These are phyloP conservation scores for Temnothorax longispinosus DNA, from an alignment of 1,140 invertebrate species.

Conservation along the genomic window DNA sequence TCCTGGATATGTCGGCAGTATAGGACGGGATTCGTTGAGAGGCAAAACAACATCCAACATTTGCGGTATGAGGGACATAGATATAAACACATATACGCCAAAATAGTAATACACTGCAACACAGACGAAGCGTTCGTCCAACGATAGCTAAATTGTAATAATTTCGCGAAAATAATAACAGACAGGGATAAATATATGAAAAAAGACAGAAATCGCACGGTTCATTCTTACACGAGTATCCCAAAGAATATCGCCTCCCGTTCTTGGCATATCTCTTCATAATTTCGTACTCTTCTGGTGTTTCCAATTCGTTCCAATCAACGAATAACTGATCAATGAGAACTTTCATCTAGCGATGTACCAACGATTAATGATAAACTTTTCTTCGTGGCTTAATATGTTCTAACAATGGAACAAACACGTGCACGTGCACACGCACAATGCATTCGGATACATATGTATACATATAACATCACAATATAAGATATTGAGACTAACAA, in stretches of 20 bases:
- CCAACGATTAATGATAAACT: neutral
- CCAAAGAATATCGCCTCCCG: constrained; percentile 10
- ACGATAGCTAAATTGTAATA: too few species aligned
- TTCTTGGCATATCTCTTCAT: constrained; percentile 35
- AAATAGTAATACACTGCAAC: constrained; percentile 34
- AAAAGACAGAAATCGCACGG: too few species aligned
- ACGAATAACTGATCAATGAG: constrained; percentile 29
- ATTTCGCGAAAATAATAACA: too few species aligned
- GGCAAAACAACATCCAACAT: constrained; percentile 37
- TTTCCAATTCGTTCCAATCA: constrained; percentile 37
- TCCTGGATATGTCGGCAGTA: neutral
- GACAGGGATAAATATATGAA: too few species aligned
- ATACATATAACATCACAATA: too few species aligned
- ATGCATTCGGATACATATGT: too few species aligned
- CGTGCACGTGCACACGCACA: too few species aligned
- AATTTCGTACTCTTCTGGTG: constrained; percentile 43
- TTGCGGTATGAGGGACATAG: constrained; percentile 12
- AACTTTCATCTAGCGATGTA: constrained; percentile 29
- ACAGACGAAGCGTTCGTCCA: neutral
- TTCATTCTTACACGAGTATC: constrained; percentile 27
- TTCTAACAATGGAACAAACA: neutral
- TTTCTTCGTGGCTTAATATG: neutral
- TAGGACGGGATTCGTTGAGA: constrained; percentile 45
- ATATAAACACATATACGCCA: neutral
- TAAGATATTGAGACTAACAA: too few species aligned